phyloP scores from a whole-genome alignment of 2,888 invertebrate genomes.

The Caenorhabditis wallacei region DNA sequence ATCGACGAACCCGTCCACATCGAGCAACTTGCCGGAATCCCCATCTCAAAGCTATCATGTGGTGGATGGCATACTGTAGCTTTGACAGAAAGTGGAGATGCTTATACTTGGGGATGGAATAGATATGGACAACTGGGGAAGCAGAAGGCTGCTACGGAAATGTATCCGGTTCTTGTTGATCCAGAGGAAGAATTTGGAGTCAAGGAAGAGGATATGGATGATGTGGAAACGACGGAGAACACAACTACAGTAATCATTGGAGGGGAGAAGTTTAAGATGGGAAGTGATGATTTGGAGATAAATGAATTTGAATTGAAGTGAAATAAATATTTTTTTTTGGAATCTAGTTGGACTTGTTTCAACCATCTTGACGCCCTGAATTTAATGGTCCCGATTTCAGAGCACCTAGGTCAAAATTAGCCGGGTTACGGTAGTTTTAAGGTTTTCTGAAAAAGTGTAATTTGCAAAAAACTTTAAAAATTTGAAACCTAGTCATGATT shows the following conservation, averaged over 20 bases:
- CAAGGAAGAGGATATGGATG: constrained; percentile 14
- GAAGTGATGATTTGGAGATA: neutral
- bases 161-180: constrained; percentile 41
- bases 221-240: constrained; percentile 14
- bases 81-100: constrained; percentile 40
- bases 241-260: neutral
- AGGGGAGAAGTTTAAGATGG: neutral
- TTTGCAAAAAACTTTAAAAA: too few relatives aligned
- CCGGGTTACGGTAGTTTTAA: too few relatives aligned
- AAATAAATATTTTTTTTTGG: neutral
- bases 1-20: constrained; percentile 58
- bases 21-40: constrained; percentile 55
- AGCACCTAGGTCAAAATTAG: too few relatives aligned
- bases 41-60: constrained; percentile 36
- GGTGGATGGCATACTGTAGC: constrained; percentile 63
- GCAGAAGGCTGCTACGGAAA: constrained; percentile 44
- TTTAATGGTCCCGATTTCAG: too few relatives aligned
- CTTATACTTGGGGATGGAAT: constrained; percentile 66
- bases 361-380: too few relatives aligned
- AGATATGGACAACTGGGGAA: constrained; percentile 50
- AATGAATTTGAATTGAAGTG: constrained; percentile 13
- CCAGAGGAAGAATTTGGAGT: constrained; percentile 8
- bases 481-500: too few relatives aligned
- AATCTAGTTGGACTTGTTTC: too few relatives aligned
- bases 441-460: too few relatives aligned